Conservation (phyloP, 1,140 invertebrate species). For the Bombyx mori region DNA sequence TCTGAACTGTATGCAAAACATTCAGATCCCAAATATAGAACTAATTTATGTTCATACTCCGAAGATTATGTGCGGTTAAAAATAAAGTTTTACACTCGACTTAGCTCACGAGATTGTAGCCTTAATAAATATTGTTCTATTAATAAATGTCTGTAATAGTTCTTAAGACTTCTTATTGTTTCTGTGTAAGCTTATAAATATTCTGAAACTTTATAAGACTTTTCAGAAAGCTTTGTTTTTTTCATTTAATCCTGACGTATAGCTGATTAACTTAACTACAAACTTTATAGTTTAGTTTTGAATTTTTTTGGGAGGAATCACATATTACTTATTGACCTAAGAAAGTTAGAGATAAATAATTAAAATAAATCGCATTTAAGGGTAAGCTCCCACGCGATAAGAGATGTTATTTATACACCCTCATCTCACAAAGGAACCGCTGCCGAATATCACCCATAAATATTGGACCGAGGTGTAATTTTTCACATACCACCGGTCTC, state of each 20-base stretch:
- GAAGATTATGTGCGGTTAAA: slow-evolving; percentile 61
- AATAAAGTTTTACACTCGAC: slow-evolving; percentile 51
- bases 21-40: slow-evolving; percentile 64
- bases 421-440: slow-evolving; percentile 67
- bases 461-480: slow-evolving; percentile 71
- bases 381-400: slow-evolving; percentile 69
- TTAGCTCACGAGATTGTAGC: background rate
- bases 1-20: slow-evolving; percentile 66
- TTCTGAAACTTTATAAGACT: too few species aligned
- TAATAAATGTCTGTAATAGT: too few species aligned
- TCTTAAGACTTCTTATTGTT: too few species aligned
- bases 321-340: too few species aligned
- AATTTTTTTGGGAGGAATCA: too few species aligned
- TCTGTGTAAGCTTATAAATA: too few species aligned
- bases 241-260: too few species aligned
- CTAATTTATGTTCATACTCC: slow-evolving; percentile 68
- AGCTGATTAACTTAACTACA: too few species aligned
- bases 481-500: slow-evolving; percentile 68
- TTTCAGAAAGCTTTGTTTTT: too few species aligned
- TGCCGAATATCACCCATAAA: slow-evolving; percentile 71
- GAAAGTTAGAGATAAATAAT: slow-evolving; percentile 47
- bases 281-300: too few species aligned
- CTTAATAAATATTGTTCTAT: slow-evolving; percentile 1
- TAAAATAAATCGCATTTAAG: slow-evolving; percentile 69
- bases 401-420: slow-evolving; percentile 70